Evolutionary conservation across 1,140 invertebrate genomes (phyloP).

Genomic region (Brachionus manjavacas): DNA sequence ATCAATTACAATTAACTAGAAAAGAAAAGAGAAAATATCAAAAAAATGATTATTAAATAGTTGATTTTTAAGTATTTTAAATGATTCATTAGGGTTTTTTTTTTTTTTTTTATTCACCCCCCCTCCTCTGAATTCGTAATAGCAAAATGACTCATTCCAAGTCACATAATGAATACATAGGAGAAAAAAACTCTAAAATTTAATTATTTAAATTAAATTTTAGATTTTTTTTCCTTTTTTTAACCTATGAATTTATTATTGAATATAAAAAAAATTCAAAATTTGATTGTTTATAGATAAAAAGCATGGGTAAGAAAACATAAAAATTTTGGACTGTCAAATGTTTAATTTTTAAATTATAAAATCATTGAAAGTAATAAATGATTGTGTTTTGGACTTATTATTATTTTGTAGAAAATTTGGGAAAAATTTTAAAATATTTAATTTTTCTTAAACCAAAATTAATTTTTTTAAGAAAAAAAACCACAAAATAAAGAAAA

Average conservation of each 20-base stretch:
- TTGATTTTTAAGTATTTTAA: neutral
- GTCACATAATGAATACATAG: neutral
- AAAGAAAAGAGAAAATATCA: neutral
- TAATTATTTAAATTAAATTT: neutral
- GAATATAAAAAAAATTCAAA: no score
- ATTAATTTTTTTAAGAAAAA: no score
- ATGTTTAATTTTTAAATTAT: no score
- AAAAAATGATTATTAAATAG: neutral
- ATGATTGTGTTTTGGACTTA: no score
- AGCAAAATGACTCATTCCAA: neutral
- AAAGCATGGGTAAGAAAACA: neutral
- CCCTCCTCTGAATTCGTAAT: neutral
- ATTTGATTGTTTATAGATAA: no score
- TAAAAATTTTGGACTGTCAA: no score
- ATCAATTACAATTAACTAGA: constrained; percentile 27
- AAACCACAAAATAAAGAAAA: no score
- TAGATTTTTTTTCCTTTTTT: neutral
- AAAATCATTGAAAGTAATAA: no score
- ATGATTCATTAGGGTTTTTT: neutral
- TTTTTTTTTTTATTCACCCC: neutral
- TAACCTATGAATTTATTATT: no score
- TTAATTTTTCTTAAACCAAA: no score
- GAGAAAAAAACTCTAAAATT: neutral
- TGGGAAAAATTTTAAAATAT: no score
- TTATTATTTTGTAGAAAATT: no score